Conservation (phyloP, 2,113 vertebrate genomes). For the Tachysurus fulvidraco region DNA sequence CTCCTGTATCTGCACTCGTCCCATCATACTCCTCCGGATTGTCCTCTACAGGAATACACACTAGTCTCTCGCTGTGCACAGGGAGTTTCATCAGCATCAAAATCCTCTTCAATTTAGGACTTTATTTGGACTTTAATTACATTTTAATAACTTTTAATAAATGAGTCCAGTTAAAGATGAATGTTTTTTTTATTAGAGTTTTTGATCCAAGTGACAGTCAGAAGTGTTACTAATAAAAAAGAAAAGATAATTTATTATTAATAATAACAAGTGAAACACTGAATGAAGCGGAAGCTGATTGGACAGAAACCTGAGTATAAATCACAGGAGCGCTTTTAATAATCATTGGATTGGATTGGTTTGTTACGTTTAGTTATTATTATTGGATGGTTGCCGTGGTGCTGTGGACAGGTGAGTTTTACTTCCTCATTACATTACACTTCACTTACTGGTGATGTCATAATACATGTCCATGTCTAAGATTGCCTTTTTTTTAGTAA, state of each 20-base stretch:
- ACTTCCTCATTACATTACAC: neutral
- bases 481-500: neutral
- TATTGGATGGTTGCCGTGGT: slow-evolving; percentile 19
- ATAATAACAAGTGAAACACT: neutral
- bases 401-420: neutral
- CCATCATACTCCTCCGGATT: slow-evolving; percentile 55
- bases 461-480: neutral
- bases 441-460: neutral
- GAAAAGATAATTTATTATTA: neutral
- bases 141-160: neutral
- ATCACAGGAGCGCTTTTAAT: neutral
- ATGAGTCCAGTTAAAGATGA: neutral
- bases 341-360: neutral
- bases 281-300: neutral
- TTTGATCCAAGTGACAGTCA: neutral
- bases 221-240: neutral
- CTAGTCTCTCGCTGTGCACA: neutral
- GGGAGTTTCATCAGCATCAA: neutral
- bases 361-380: neutral
- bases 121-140: neutral
- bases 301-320: neutral
- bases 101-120: neutral
- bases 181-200: neutral
- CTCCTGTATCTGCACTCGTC: slow-evolving; percentile 65
- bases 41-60: slow-evolving; percentile 29